Conservation (phyloP, 2,113 vertebrate genomes). For the Equus przewalskii region DNA sequence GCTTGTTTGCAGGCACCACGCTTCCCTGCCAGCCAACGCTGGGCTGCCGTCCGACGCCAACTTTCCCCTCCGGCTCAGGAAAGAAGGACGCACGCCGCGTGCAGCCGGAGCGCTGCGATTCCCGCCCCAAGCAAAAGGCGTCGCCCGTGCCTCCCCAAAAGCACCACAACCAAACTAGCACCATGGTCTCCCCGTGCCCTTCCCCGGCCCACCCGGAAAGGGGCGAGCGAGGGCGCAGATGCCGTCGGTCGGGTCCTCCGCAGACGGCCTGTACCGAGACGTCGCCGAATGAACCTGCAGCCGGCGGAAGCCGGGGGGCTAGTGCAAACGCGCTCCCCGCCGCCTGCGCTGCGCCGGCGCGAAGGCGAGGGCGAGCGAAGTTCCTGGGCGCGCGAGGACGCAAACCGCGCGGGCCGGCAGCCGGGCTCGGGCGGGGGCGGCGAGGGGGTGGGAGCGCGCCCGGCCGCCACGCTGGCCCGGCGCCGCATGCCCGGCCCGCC, state of each 20-base stretch:
- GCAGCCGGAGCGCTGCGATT: background rate
- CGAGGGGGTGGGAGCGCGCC: background rate
- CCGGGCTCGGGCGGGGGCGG: background rate
- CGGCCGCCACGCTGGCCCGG: background rate
- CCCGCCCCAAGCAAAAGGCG: background rate
- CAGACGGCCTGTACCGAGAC: background rate
- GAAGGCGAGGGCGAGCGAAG: background rate
- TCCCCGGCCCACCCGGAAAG: background rate
- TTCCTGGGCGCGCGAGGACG: background rate
- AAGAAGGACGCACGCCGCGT: background rate
- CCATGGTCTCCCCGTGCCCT: background rate
- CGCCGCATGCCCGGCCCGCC: background rate
- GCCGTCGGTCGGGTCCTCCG: background rate
- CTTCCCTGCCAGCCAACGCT: background rate
- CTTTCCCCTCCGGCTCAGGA: background rate
- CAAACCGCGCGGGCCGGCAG: background rate
- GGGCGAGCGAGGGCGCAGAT: background rate
- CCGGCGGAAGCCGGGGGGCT: background rate
- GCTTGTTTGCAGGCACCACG: background rate
- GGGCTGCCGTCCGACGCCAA: background rate
- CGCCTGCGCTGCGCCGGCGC: background rate
- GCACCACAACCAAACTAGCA: background rate
- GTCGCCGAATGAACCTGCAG: slow-evolving; percentile 58
- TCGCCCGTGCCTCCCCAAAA: background rate
- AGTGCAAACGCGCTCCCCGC: background rate